Base-by-base conservation (phyloP, 2,888 invertebrate genomes). In the Dolomedes plantarius region DNA sequence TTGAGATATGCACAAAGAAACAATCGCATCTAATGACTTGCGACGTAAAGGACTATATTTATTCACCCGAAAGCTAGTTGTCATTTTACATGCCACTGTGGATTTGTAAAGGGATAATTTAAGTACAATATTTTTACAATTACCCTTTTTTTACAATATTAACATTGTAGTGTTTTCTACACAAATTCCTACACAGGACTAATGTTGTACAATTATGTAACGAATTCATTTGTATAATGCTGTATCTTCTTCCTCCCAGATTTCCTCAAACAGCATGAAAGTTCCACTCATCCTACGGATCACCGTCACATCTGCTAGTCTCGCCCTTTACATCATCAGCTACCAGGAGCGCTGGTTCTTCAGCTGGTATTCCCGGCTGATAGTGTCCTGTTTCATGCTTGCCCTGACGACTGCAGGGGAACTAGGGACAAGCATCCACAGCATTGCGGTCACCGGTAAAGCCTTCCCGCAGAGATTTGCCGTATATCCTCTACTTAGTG, bases 401-500 rank as follows among this genome's bases (percentile, higher is more conserved):
- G 65, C 88, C 19, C 62, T 88, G 9, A 89, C 88, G 39, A 56
- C 88, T 0, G 62, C 71, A 0, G 65, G 79, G 0, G 88, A 88
- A 23, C 23, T 39, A 13, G 69, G 62, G 16, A 65, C 32, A 27
- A 88, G 86, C 36, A 31, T 88, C 11, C 69, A 64, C 28, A 56
- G 67, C 19, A 0, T 88, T n/a, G 23, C 50, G 11, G 36, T 1
- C 1, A 64, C 71, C 1, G 16, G 16, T 5, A 27, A 36, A 0
- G 46, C 75, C 0, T 39, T 32, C 2, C 71, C 73, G 41, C 56
- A 56, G 56, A 74, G 89, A 11, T 88, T 89, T 39, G 89, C 90
- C 16, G 90, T 90, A 69, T 90, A 90, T 89, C 93, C 95, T 0
- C 92, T 97, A 0, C 93, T 97, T 73, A 94, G 95, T 0, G 94